These are phyloP conservation scores for Gallinago nigripennis DNA, from an alignment of 2,797 vertebrate species.

Conservation along the genomic window DNA sequence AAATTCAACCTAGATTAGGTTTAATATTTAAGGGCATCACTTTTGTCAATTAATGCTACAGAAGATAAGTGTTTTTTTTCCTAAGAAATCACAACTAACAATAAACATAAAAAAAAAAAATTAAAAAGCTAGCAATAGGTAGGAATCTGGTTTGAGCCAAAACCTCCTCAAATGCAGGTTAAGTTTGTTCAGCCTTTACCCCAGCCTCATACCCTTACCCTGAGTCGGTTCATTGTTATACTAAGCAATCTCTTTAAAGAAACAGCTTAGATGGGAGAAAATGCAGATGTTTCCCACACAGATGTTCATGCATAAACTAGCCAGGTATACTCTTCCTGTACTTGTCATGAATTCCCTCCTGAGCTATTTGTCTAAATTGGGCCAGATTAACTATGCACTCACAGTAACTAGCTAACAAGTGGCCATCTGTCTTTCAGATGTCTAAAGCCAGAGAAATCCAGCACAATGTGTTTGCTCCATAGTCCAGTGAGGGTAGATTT, in stretches of 20 bases:
- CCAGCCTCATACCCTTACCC: background rate
- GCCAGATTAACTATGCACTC: background rate
- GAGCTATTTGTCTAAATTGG: background rate
- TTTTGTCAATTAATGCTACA: background rate
- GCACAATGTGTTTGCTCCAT: background rate
- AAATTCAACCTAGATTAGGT: background rate
- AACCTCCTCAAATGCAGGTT: background rate
- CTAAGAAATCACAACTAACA: background rate
- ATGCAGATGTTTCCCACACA: background rate
- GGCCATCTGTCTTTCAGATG: background rate
- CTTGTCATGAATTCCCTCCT: background rate
- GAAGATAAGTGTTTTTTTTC: background rate
- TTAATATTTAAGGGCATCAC: background rate
- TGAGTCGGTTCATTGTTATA: background rate
- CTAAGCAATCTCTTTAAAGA: background rate
- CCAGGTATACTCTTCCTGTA: background rate
- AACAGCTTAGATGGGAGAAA: background rate
- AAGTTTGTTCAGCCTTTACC: background rate
- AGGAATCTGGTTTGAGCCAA: background rate
- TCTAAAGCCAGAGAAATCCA: background rate
- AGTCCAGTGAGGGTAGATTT: background rate
- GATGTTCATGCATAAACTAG: background rate
- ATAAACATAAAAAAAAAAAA: background rate
- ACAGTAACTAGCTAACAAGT: background rate
- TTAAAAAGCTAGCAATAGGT: background rate